Percentiles rank a stretch among this genome's conserved stretches.
Evolutionary conservation across 2,113 vertebrate species (phyloP).

Genomic region (Sceloporus tristichus): DNA sequence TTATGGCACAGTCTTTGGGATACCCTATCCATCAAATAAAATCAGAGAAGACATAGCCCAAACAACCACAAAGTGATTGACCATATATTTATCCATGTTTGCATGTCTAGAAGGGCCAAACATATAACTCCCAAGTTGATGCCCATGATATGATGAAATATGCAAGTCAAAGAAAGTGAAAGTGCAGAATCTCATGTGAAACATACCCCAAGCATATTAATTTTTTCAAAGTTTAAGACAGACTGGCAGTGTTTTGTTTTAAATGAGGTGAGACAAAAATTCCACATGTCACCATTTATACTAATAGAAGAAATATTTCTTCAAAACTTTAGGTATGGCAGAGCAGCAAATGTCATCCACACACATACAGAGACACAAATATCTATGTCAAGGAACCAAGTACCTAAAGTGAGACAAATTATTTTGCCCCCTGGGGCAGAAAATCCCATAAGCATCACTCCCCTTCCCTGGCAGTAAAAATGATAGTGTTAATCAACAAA

Average conservation of each 20-base stretch:
- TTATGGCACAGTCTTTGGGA: too few relatives aligned
- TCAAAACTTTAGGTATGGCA: not conserved
- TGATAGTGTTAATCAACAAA: too few relatives aligned
- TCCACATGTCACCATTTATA: not conserved
- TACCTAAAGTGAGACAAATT: too few relatives aligned
- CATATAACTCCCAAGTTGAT: not conserved
- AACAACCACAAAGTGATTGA: not conserved
- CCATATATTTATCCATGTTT: not conserved
- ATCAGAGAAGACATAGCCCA: not conserved
- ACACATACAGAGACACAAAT: too few relatives aligned
- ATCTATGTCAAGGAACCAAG: too few relatives aligned
- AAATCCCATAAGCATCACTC: too few relatives aligned
- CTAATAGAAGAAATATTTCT: not conserved
- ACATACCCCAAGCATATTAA: not conserved
- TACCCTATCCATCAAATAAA: not conserved
- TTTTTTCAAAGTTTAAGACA: not conserved
- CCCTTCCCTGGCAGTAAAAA: too few relatives aligned
- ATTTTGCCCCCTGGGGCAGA: too few relatives aligned
- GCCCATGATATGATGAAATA: not conserved
- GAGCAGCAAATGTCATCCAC: too few relatives aligned
- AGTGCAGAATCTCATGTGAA: rapidly evolving
- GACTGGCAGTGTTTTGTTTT: not conserved
- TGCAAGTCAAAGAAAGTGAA: not conserved
- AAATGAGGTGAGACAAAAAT: not conserved
- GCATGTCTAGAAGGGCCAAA: not conserved